Base-by-base conservation (phyloP, 2,888 invertebrate genomes). In the Anagyrus pseudococci region DNA sequence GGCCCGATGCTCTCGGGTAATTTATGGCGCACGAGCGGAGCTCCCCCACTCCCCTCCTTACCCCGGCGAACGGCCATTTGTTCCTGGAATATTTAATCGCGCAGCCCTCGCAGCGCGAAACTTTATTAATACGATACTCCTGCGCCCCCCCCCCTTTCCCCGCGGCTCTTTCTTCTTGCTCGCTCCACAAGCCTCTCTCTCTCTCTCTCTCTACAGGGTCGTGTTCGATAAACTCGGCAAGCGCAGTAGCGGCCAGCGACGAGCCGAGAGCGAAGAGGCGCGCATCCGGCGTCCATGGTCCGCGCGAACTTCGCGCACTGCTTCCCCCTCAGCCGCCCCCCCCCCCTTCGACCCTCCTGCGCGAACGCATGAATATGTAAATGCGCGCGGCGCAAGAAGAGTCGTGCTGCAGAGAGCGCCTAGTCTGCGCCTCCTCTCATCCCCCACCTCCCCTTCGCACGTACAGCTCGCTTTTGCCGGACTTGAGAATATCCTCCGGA, bases 291-390 rank as follows among this genome's bases (percentile, higher is more conserved):
- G n/a, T n/a, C n/a, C n/a, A n/a, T n/a, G n/a, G n/a, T n/a, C n/a
- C n/a, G n/a, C n/a, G n/a, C n/a, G n/a, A n/a, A n/a, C n/a, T n/a
- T n/a, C n/a, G n/a, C n/a, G n/a, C n/a, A n/a, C n/a, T n/a, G n/a
- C n/a, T n/a, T n/a, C n/a, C n/a, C n/a, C n/a, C n/a, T n/a, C n/a
- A n/a, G n/a, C n/a, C n/a, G n/a, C n/a, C n/a, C n/a, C n/a, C n/a
- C n/a, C n/a, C n/a, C n/a, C n/a, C n/a, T n/a, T n/a, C n/a, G n/a
- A n/a, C n/a, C n/a, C n/a, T n/a, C n/a, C n/a, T n/a, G 47, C 44
- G 15, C 50, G 56, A 64, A 54, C 68, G 56, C 70, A 73, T 74
- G 70, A 72, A 71, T 75, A 75, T 75, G 74, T 70, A 75, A 71
- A 75, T 69, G 49, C 53, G 29, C 44, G 22, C 47, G 58, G 48